Conservation (phyloP, 2,888 invertebrate species). For the Leucozona laternaria region DNA sequence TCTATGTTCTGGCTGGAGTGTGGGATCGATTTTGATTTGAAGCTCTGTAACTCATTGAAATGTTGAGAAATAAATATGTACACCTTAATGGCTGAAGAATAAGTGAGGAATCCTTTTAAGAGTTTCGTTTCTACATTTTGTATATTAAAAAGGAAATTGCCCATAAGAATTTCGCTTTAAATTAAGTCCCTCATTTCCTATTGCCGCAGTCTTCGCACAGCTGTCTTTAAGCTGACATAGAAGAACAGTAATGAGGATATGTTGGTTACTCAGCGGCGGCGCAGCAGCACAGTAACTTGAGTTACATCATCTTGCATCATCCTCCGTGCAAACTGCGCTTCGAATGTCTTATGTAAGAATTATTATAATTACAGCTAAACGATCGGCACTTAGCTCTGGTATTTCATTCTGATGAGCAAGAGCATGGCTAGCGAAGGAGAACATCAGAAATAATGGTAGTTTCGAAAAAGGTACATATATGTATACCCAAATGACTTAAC, state of each 20-base stretch:
- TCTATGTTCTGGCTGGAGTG: neutral
- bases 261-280: neutral
- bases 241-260: slow-evolving; percentile 41
- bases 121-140: neutral
- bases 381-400: slow-evolving; percentile 39
- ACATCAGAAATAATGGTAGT: no score
- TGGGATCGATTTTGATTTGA: slow-evolving; percentile 8
- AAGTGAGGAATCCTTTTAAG: neutral
- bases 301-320: slow-evolving; percentile 15
- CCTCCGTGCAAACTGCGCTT: neutral
- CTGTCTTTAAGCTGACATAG: slow-evolving; percentile 17
- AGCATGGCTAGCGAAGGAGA: slow-evolving; percentile 4
- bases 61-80: neutral
- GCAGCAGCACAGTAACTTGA: slow-evolving; percentile 2
- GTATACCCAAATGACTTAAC: neutral
- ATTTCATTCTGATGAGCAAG: slow-evolving; percentile 15
- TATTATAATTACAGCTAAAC: slow-evolving; percentile 55
- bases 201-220: neutral
- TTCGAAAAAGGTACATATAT: neutral
- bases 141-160: slow-evolving; percentile 14
- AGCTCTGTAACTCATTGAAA: neutral
- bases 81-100: neutral
- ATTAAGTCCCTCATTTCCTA: slow-evolving; percentile 32
- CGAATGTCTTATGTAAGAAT: slow-evolving; percentile 41
- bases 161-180: slow-evolving; percentile 11